Base-by-base conservation (phyloP, 2,113 vertebrate species). In the Hylia prasina region DNA sequence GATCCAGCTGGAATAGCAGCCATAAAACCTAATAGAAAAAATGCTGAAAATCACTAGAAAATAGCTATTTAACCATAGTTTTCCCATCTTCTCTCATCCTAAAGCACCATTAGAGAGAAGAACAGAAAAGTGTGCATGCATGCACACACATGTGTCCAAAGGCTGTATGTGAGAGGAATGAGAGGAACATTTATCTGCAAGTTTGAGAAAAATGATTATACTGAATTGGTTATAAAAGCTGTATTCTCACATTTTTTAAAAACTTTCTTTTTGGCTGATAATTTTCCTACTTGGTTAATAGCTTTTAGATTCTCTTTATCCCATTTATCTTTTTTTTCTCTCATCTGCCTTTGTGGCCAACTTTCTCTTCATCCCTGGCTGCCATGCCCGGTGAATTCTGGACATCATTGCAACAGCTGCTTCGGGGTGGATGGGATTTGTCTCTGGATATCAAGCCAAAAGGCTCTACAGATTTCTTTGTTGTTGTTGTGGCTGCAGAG, bases 361-460 rank as follows among this genome's bases (percentile, higher is more conserved):
- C 13, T 53, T 69, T 89, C 18, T 51, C 37, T 71, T 76, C n/a
- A 72, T n/a, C 48, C 6, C 40, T 72, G 82, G 22, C 44, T 76
- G 65, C 48, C 12, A 48, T 57, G 14, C 17, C 33, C 22, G 45
- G 35, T 57, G 93, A 89, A 82, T 87, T 91, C 82, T 85, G 53
- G 70, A 85, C 20, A 75, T 61, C 44, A 8, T 45, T 81, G 51
- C 6, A 81, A 39, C 60, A 93, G 53, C 57, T 91, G 65, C 57
- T 91, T 69, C 45, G 53, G 21, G 91, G 14, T 48, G 28, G 39
- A 64, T 64, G 65, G 44, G 37, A 69, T 90, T 91, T 88, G 13
- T 72, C 35, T 85, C 70, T 93, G 24, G 44, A 25, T 61, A 93
- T 69, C 31, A 87, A 72, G 37, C 37, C 61, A 69, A 65, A 93